A percentile compares a stretch with the other conserved stretches of the same genome.
Evolutionary conservation across 2,888 invertebrate genomes (phyloP).

Genomic region (Fragum whitleyi): DNA sequence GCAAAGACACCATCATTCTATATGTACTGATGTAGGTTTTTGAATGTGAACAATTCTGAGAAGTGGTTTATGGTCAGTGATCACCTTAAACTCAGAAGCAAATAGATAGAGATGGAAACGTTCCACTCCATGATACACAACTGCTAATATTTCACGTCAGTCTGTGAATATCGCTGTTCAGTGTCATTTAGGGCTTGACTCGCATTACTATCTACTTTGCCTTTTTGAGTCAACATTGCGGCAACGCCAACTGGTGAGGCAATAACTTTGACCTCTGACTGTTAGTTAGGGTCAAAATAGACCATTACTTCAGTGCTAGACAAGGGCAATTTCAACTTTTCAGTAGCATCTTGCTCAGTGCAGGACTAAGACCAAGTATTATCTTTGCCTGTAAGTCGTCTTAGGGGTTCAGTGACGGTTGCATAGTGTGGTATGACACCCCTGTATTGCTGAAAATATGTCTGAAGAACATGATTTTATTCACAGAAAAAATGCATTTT

Average conservation of each 20-base stretch:
- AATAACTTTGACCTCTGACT: conserved; percentile 67
- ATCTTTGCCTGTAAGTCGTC: conserved; percentile 55
- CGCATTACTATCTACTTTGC: conserved; percentile 61
- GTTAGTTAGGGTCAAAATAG: conserved; percentile 61
- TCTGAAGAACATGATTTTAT: conserved; percentile 47
- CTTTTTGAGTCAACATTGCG: conserved; percentile 64
- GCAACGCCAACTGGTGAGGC: conserved; percentile 68
- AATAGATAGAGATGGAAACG: conserved; percentile 74
- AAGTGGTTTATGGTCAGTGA: conserved; percentile 78
- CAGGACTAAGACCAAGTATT: conserved; percentile 54
- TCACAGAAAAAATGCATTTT: conserved; percentile 27
- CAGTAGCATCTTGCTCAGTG: conserved; percentile 47
- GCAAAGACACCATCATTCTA: conserved; percentile 63
- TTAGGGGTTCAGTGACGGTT: conserved; percentile 56
- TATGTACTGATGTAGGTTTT: conserved; percentile 65
- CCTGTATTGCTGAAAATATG: conserved; percentile 47
- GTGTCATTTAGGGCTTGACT: conserved; percentile 64
- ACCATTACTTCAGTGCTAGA: conserved; percentile 52
- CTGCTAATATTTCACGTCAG: conserved; percentile 72
- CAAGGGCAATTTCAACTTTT: conserved; percentile 59
- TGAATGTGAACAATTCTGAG: conserved; percentile 68
- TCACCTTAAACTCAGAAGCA: conserved; percentile 69
- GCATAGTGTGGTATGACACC: conserved; percentile 50
- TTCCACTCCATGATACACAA: conserved; percentile 70
- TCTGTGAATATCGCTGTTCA: conserved; percentile 71